phyloP scores from a whole-genome alignment of 2,888 invertebrate genomes.

The Heliconius ethilla region DNA sequence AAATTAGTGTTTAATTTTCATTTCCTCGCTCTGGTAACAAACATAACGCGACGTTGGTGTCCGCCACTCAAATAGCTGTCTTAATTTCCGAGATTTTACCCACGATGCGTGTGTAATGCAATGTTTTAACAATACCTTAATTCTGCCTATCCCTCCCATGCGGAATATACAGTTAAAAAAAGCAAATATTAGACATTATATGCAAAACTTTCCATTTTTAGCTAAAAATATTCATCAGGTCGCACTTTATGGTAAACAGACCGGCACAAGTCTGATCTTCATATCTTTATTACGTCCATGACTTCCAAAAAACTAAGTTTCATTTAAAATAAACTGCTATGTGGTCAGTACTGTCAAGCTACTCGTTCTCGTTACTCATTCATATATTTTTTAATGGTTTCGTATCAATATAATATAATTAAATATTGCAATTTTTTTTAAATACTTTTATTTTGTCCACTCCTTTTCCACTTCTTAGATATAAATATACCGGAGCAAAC shows the following conservation, averaged over 20 bases:
- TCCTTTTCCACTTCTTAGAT: too few relatives aligned
- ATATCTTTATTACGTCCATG: slow-evolving; percentile 8
- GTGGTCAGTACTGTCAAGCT: not conserved
- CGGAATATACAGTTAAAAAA: not conserved
- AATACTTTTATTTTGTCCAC: too few relatives aligned
- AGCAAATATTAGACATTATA: not conserved
- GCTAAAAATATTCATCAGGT: not conserved
- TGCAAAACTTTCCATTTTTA: slow-evolving; percentile 19
- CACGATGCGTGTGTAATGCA: not conserved
- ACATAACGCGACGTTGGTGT: not conserved
- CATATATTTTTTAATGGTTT: too few relatives aligned
- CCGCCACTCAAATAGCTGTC: not conserved
- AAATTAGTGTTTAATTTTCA: not conserved
- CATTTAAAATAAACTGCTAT: not conserved
- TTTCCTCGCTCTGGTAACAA: not conserved
- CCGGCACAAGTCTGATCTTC: slow-evolving; percentile 5
- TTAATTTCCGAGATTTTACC: too few relatives aligned
- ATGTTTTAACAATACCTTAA: not conserved
- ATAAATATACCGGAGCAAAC: too few relatives aligned
- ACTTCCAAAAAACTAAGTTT: not conserved
- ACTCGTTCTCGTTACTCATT: not conserved
- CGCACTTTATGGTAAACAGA: slow-evolving; percentile 14
- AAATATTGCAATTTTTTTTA: too few relatives aligned
- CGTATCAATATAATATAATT: too few relatives aligned
- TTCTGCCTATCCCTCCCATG: not conserved